Conservation (phyloP, 2,797 vertebrate species). For the Salmo trutta region DNA sequence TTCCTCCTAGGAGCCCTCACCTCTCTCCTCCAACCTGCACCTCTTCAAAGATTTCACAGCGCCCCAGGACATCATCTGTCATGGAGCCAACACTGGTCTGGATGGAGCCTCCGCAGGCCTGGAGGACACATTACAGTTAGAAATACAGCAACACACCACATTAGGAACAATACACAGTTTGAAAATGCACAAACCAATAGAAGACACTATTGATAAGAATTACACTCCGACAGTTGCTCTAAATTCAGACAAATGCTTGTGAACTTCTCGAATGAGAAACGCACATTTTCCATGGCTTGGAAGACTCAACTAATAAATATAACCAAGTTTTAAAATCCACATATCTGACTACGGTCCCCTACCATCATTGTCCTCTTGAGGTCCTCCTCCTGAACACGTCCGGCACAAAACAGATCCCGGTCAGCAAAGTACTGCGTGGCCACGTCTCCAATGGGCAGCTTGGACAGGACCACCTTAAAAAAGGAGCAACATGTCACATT, state of each 20-base stretch:
- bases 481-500: too few species aligned
- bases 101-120: constrained; percentile 98
- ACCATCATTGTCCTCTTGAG: constrained; percentile 99
- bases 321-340: too few species aligned
- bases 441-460: constrained; percentile 92
- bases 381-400: constrained; percentile 93
- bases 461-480: constrained; percentile 87
- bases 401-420: constrained; percentile 96
- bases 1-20: constrained; percentile 62
- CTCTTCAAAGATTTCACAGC: constrained; percentile 91
- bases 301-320: too few species aligned
- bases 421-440: constrained; percentile 97
- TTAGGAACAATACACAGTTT: too few species aligned
- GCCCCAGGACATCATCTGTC: constrained; percentile 86
- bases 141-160: too few species aligned
- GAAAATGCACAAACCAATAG: too few species aligned
- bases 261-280: too few species aligned
- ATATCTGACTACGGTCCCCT: constrained; percentile 16
- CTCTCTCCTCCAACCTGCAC: constrained; percentile 96
- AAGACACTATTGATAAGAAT: too few species aligned
- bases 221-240: too few species aligned
- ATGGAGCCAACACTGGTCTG: constrained; percentile 90
- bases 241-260: too few species aligned
- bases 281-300: too few species aligned
- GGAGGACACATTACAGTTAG: constrained; percentile 34